Evolutionary conservation across 1,140 invertebrate genomes (phyloP), one percentile per base, ranked within the genome.

Genomic region (Pseudomyrmex dendroicus): DNA sequence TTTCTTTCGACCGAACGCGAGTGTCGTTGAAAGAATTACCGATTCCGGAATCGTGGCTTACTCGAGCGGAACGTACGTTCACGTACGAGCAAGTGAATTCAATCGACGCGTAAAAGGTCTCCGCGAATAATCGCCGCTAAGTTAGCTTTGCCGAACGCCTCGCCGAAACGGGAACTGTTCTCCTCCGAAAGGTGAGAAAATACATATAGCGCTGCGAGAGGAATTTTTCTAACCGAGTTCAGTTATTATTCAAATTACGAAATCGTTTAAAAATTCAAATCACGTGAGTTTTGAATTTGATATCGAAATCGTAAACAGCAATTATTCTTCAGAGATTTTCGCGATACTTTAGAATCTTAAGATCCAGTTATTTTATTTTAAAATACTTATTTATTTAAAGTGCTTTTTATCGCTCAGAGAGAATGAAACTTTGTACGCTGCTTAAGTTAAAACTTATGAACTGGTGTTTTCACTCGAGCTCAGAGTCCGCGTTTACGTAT

Each of bases 51-150:
- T 62, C 57, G 61, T 48, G 61, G 67, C 46, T 83, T 88, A 88
- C 84, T 89, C 87, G 78, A 85, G 84, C 86, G 77, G 83, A 73
- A 89, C 87, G 83, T 73, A 89, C 87, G 83, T 73, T 78, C 73
- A 56, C 77, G 86, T 82, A 72, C 73, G 62, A 59, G 61, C 73
- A 46, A 85, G 72, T 85, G 73, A 84, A 78, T 78, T 80, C 83
- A 52, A 88, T 88, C 87, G 80, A 88, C 87, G 82, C 85, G 82
- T 83, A 46, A 88, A 83, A 73, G 44, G 84, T 83, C 73, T 63
- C 73, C 67, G 73, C 85, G 84, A 87, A 85, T 84, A 80, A 80
- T 72, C 73, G 61, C 54, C 20, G 48, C 59, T 17, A 7, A 57
- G 63, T 78, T 68, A 68, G 44, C 76, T 72, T 52, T 70, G 76